phyloP scores from a whole-genome alignment of 2,797 vertebrate species.

The Tolypeutes matacus region DNA sequence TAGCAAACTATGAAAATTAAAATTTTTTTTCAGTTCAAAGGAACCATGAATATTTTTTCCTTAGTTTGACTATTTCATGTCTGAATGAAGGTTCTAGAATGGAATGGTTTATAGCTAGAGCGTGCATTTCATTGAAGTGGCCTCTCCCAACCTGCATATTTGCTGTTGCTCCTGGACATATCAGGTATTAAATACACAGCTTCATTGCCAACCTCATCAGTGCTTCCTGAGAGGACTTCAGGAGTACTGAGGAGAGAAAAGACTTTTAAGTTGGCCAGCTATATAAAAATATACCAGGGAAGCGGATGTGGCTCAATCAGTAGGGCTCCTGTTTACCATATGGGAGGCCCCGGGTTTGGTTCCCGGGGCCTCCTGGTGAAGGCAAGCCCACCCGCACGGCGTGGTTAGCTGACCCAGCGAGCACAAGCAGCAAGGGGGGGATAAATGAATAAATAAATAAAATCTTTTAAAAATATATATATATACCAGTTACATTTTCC shows the following conservation, averaged over 20 bases:
- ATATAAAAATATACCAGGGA: slow-evolving; percentile 33
- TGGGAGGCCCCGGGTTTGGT: too few species aligned
- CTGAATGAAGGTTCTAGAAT: slow-evolving; percentile 37
- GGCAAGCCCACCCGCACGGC: too few species aligned
- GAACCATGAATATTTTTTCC: slow-evolving; percentile 41
- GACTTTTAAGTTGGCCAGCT: slow-evolving; percentile 9
- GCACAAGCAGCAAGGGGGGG: too few species aligned
- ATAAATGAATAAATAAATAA: too few species aligned
- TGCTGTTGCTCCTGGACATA: slow-evolving; percentile 32
- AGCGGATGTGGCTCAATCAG: too few species aligned
- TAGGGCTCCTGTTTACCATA: too few species aligned
- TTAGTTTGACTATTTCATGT: slow-evolving; percentile 51
- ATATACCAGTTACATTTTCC: slow-evolving; percentile 57
- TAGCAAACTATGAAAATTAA: slow-evolving; percentile 41
- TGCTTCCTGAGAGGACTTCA: slow-evolving; percentile 28
- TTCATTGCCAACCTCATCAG: slow-evolving; percentile 18
- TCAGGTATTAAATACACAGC: background rate
- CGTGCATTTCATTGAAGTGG: slow-evolving; percentile 9
- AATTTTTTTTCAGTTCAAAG: slow-evolving; percentile 18
- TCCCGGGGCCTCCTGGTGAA: too few species aligned
- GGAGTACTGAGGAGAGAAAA: background rate
- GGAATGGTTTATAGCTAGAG: slow-evolving; percentile 42
- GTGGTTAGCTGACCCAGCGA: too few species aligned
- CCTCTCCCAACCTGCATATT: background rate
- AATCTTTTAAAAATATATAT: too few species aligned